phyloP scores from a whole-genome alignment of 2,888 invertebrate genomes.

The Litoditis marina region DNA sequence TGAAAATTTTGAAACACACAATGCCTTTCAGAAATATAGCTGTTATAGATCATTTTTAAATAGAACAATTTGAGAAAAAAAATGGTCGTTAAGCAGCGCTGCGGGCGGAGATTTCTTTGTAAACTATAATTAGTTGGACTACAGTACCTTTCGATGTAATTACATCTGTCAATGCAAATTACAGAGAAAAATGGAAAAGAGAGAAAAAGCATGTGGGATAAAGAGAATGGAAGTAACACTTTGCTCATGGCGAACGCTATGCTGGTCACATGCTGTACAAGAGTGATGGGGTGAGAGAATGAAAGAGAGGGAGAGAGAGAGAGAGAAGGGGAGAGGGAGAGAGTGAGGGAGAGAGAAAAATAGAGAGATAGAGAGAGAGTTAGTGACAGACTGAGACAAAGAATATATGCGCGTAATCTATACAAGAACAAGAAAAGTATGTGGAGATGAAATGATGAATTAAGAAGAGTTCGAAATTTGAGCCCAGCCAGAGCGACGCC shows the following conservation, averaged over 20 bases:
- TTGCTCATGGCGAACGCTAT: background rate
- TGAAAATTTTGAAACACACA: too few species aligned
- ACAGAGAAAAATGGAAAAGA: background rate
- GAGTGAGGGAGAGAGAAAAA: background rate
- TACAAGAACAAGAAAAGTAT: background rate
- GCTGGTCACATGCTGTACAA: background rate
- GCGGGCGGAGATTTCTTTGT: background rate
- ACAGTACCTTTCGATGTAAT: background rate
- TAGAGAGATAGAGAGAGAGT: conserved; percentile 4
- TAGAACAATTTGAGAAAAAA: too few species aligned
- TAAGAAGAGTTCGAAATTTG: too few species aligned
- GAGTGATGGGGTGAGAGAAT: background rate
- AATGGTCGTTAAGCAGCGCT: too few species aligned
- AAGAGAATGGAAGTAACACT: background rate
- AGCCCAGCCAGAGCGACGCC: too few species aligned
- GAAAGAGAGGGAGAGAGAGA: background rate
- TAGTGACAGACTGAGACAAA: conserved; percentile 1
- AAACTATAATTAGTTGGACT: background rate
- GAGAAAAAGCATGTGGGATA: background rate
- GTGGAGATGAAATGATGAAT: too few species aligned
- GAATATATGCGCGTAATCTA: background rate
- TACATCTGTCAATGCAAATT: background rate
- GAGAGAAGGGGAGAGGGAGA: background rate
- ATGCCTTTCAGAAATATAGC: too few species aligned
- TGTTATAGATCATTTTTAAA: too few species aligned